phyloP scores from a whole-genome alignment of 1,140 invertebrate species.

The Thrips palmi region DNA sequence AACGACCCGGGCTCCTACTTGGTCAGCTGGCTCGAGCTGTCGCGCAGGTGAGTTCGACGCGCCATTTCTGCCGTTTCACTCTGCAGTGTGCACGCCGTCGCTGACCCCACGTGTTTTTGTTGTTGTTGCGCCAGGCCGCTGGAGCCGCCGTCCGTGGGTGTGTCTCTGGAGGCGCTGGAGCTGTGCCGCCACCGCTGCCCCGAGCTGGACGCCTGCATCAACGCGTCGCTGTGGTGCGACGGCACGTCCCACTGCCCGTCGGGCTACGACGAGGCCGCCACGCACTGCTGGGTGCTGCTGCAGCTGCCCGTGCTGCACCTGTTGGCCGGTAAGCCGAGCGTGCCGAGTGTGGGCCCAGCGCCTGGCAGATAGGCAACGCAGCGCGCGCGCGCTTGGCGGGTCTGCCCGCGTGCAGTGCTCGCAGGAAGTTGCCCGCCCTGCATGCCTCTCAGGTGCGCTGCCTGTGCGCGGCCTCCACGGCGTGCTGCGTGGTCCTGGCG shows the following conservation, averaged over 20 bases:
- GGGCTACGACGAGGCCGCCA: conserved; percentile 66
- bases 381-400: conserved; percentile 2
- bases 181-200: conserved; percentile 66
- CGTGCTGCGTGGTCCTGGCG: no score
- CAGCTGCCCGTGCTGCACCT: conserved; percentile 53
- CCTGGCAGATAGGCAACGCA: no score
- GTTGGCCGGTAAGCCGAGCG: no score
- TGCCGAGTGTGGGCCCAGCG: conserved; percentile 4
- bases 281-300: conserved; percentile 55
- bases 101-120: background rate
- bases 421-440: conserved; percentile 25
- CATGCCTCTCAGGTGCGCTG: conserved; percentile 20
- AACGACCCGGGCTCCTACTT: conserved; percentile 51
- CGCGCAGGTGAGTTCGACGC: conserved; percentile 30
- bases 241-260: conserved; percentile 68
- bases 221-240: conserved; percentile 75
- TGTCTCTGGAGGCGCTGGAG: conserved; percentile 39
- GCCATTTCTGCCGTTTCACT: no score
- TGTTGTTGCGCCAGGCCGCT: conserved; percentile 19
- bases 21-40: conserved; percentile 68
- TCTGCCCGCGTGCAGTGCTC: conserved; percentile 28
- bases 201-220: conserved; percentile 74
- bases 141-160: conserved; percentile 25
- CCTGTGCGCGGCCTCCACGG: conserved; percentile 10
- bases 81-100: no score